Conservation (phyloP, 2,888 invertebrate species). For the Coenonympha glycerion region DNA sequence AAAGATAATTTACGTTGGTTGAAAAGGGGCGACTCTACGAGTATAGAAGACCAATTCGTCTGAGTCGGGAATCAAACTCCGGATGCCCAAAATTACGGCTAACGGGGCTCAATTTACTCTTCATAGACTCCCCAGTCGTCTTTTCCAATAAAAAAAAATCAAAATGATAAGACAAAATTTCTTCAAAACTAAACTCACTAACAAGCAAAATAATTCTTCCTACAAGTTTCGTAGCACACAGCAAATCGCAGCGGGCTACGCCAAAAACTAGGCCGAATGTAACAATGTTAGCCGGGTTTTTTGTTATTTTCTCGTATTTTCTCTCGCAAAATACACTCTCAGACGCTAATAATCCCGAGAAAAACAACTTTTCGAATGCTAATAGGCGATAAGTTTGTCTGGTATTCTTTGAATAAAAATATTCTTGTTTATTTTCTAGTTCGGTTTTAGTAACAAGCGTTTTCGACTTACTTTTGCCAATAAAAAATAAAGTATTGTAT, state of each 20-base stretch:
- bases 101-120: too few relatives aligned
- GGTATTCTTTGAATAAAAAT: not conserved
- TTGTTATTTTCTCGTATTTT: not conserved
- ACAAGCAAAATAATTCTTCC: not conserved
- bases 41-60: too few relatives aligned
- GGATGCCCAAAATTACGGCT: too few relatives aligned
- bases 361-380: slow-evolving; percentile 2
- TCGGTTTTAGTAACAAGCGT: not conserved
- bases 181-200: not conserved
- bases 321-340: not conserved
- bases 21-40: too few relatives aligned
- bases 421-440: not conserved
- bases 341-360: not conserved
- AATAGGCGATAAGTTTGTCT: not conserved
- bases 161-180: too few relatives aligned
- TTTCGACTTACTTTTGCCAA: not conserved
- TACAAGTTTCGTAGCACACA: not conserved
- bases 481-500: not conserved
- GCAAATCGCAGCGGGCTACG: not conserved
- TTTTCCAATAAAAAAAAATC: too few relatives aligned
- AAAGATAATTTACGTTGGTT: too few relatives aligned
- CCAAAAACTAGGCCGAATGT: not conserved
- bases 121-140: too few relatives aligned
- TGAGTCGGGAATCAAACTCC: too few relatives aligned
- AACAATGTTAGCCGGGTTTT: not conserved